Base-by-base conservation (phyloP, 2,113 vertebrate species). In the Nansenia antarctica region DNA sequence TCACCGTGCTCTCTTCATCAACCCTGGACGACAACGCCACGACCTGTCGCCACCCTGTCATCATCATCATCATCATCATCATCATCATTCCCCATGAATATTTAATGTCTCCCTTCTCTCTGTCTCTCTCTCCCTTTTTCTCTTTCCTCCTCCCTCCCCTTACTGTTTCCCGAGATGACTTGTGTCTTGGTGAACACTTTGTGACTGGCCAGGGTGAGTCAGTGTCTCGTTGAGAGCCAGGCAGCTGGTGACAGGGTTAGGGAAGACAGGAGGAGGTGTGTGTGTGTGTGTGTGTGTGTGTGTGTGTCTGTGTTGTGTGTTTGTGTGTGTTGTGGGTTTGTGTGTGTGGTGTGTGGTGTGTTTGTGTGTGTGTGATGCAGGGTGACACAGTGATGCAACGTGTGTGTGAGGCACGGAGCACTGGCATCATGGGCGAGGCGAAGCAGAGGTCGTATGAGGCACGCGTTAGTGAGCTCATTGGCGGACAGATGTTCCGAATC, bases 21-120 rank as follows among this genome's bases (percentile, higher is more conserved):
- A 8, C 31, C 59, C 60, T 18, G n/a, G n/a, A n/a, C 59, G 31
- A 66, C 62, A 63, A 69, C n/a, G 55, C 20, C 65, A 53, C 59
- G 62, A n/a, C 60, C 64, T 47, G 35, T 34, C 53, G 35, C 5
- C 39, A 15, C 7, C n/a, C 42, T 45, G 39, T 42, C 42, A n/a
- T n/a, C n/a, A n/a, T 54, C 35, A 55, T 69, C 68, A 69, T 69
- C 53, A 20, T 72, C n/a, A n/a, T n/a, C n/a, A n/a, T 54, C 35
- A 55, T 69, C 68, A 69, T 69, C 53, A 20, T 72, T 34, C 65
- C n/a, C n/a, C 24, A 84, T 87, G 85, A 88, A 90, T 90, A 90
- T 89, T 90, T 82, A 80, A 81, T 87, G 72, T 31, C 65, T 62
- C 29, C 60, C 54, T 77, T 69, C 30, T 68, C 67, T 55, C 67